A percentile compares a stretch with the other conserved stretches of the same genome.
These are phyloP conservation scores for Archilochus colubris DNA, from an alignment of 2,113 vertebrate species.

Conservation along the genomic window DNA sequence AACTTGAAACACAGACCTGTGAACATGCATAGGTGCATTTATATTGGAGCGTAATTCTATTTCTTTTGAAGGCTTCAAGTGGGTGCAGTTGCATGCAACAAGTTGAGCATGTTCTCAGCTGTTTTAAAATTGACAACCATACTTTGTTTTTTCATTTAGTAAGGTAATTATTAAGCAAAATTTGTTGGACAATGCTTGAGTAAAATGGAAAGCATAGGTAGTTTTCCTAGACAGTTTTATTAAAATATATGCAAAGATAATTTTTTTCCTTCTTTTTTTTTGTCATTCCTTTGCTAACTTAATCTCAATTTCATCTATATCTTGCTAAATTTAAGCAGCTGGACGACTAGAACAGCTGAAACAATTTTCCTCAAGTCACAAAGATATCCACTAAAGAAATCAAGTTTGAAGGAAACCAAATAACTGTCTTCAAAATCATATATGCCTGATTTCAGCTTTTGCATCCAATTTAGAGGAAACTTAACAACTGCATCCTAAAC, in stretches of 20 bases:
- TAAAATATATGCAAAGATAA: background rate
- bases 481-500: background rate
- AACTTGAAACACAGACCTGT: background rate
- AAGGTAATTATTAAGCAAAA: background rate
- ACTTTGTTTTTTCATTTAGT: background rate
- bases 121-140: background rate
- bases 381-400: background rate
- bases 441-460: background rate
- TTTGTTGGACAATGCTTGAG: background rate
- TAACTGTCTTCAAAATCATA: background rate
- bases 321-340: background rate
- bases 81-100: background rate
- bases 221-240: background rate
- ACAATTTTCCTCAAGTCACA: background rate
- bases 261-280: background rate
- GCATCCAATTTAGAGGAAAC: background rate
- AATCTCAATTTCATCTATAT: background rate
- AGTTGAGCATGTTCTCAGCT: background rate
- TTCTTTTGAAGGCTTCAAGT: background rate
- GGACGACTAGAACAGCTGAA: background rate
- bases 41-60: background rate
- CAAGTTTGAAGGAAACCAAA: background rate
- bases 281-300: background rate
- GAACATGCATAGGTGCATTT: background rate
- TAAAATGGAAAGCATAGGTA: background rate